These are phyloP conservation scores for Rhingia campestris DNA, from an alignment of 2,888 invertebrate species.

Conservation along the genomic window DNA sequence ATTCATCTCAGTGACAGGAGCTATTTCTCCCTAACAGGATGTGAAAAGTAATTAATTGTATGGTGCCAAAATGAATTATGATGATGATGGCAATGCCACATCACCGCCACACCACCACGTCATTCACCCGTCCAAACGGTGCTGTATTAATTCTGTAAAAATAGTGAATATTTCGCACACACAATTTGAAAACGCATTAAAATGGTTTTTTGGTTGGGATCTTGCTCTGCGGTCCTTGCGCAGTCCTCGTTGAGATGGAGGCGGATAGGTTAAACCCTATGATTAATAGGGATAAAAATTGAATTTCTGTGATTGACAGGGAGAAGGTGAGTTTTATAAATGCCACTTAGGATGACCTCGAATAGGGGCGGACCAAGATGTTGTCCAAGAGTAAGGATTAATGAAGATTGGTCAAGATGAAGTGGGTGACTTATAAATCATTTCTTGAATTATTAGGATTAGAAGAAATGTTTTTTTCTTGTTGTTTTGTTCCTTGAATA, in stretches of 20 bases:
- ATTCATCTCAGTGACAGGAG: slow-evolving; percentile 6
- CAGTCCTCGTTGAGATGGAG: not conserved
- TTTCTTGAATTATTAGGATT: not conserved
- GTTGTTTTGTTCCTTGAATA: not conserved
- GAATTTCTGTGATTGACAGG: slow-evolving; percentile 22
- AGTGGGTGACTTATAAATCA: not conserved
- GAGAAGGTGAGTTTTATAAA: not conserved
- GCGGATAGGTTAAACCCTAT: not conserved
- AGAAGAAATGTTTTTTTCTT: not conserved
- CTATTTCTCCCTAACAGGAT: slow-evolving; percentile 19
- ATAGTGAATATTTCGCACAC: not conserved
- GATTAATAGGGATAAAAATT: slow-evolving; percentile 7
- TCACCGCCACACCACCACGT: not conserved
- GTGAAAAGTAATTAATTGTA: slow-evolving; percentile 16
- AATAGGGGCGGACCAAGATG: not conserved
- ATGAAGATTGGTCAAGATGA: not conserved
- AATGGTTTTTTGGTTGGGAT: not conserved
- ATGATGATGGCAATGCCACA: slow-evolving; percentile 1
- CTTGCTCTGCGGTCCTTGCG: not conserved
- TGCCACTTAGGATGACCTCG: not conserved
- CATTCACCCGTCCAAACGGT: not conserved
- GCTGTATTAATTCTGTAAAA: not conserved
- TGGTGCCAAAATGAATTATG: slow-evolving; percentile 12
- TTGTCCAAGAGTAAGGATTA: not conserved
- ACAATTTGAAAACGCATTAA: slow-evolving; percentile 13